Percentiles rank a stretch among this genome's conserved stretches.
phyloP scores from a whole-genome alignment of 1,140 invertebrate genomes.

The Drosophila santomea region DNA sequence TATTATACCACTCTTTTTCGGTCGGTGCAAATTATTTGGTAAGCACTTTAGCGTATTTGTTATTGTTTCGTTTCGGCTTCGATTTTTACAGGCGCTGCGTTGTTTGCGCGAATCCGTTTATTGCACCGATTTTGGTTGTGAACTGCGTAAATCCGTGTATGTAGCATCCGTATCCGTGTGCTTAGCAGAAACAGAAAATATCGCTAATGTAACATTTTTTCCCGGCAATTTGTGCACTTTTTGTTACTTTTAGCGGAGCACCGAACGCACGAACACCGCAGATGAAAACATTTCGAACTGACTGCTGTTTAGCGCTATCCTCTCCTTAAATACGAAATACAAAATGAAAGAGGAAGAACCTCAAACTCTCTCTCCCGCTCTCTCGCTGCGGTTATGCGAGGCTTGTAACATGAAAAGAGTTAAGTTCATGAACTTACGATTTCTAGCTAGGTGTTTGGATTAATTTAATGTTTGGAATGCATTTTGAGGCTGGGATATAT shows the following conservation, averaged over 20 bases:
- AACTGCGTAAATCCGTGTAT: background rate
- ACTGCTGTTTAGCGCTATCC: background rate
- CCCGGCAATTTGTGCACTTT: slow-evolving; percentile 16
- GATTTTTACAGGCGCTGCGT: slow-evolving; percentile 61
- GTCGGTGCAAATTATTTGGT: slow-evolving; percentile 20
- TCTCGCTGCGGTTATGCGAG: background rate
- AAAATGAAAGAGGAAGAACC: too few relatives aligned
- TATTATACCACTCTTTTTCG: slow-evolving; percentile 2
- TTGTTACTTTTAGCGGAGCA: slow-evolving; percentile 12
- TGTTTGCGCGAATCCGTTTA: slow-evolving; percentile 31
- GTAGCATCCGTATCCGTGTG: background rate
- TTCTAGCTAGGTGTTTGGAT: too few relatives aligned
- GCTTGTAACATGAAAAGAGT: background rate
- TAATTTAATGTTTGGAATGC: too few relatives aligned
- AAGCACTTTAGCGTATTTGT: slow-evolving; percentile 44
- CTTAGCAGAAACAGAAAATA: slow-evolving; percentile 1
- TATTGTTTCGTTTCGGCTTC: slow-evolving; percentile 62
- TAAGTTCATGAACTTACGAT: background rate
- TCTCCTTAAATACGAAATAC: slow-evolving; percentile 1
- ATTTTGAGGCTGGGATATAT: too few relatives aligned
- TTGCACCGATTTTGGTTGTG: background rate
- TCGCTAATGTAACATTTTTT: background rate
- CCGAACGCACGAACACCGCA: background rate
- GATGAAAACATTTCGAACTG: slow-evolving; percentile 12
- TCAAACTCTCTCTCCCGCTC: slow-evolving; percentile 1